Evolutionary conservation across 2,888 invertebrate genomes (phyloP).

Genomic region (Clusia tigrina): DNA sequence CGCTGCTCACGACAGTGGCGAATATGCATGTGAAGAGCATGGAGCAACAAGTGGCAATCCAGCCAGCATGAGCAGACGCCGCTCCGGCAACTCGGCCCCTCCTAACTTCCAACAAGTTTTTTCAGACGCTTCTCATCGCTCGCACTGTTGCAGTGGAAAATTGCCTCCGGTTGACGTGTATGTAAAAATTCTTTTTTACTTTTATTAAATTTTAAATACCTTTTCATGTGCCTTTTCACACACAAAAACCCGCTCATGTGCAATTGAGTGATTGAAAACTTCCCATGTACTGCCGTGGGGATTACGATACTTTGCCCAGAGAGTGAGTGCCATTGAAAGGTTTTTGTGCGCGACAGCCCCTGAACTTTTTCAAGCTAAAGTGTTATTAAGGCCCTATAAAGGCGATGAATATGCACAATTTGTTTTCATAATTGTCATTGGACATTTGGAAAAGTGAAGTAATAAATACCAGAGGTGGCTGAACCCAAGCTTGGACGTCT

Average conservation of each 20-base stretch:
- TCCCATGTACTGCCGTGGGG: slow-evolving; percentile 35
- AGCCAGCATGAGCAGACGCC: not conserved
- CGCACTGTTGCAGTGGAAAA: slow-evolving; percentile 43
- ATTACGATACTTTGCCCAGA: slow-evolving; percentile 19
- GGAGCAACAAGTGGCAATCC: slow-evolving; percentile 4
- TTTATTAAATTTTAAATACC: not conserved
- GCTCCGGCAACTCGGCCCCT: not conserved
- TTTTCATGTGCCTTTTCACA: not conserved
- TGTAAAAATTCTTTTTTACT: not conserved
- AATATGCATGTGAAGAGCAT: too few species aligned
- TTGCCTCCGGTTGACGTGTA: slow-evolving; percentile 47
- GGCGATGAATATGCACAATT: too few species aligned
- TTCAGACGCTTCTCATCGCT: too few species aligned
- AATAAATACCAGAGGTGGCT: too few species aligned
- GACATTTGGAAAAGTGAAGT: too few species aligned
- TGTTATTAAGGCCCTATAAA: too few species aligned
- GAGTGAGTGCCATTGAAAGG: not conserved
- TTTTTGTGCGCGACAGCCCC: slow-evolving; percentile 33
- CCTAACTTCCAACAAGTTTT: too few species aligned
- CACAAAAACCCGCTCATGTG: slow-evolving; percentile 31
- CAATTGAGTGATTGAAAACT: slow-evolving; percentile 49
- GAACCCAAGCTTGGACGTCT: too few species aligned
- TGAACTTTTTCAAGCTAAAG: too few species aligned
- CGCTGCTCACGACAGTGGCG: too few species aligned
- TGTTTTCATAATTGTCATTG: too few species aligned